phyloP scores from a whole-genome alignment of 2,113 vertebrate genomes.

The Heloderma charlesbogerti region DNA sequence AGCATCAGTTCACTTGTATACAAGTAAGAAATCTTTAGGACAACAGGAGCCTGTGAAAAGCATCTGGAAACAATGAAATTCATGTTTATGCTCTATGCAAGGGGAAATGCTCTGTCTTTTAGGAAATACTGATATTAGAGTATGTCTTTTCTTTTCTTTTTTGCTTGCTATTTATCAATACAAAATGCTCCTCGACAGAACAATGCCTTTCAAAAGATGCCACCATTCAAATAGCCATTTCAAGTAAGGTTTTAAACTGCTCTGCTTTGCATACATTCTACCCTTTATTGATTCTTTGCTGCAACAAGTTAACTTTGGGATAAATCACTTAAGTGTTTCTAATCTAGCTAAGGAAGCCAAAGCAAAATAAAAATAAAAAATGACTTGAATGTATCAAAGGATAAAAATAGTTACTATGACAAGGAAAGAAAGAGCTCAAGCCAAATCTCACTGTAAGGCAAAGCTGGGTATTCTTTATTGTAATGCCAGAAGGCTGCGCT shows the following conservation, averaged over 20 bases:
- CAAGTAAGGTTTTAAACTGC: conserved; percentile 30
- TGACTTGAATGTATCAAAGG: conserved; percentile 15
- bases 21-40: background rate
- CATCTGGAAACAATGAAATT: background rate
- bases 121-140: too few relatives aligned
- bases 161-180: background rate
- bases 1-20: background rate
- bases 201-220: conserved; percentile 12
- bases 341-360: conserved; percentile 58
- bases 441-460: background rate
- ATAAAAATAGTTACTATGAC: conserved; percentile 59
- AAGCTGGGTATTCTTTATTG: conserved; percentile 22
- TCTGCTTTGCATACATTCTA: background rate
- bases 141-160: background rate
- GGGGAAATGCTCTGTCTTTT: background rate
- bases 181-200: conserved; percentile 12
- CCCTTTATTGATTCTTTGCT: conserved; percentile 57
- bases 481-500: background rate
- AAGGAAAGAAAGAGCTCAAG: background rate
- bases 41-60: background rate
- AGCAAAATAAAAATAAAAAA: conserved; percentile 42
- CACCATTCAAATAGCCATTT: conserved; percentile 9
- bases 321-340: conserved; percentile 54
- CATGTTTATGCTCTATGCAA: background rate
- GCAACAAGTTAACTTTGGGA: conserved; percentile 48